phyloP scores from a whole-genome alignment of 30 jellyfish, hydroid and myxozoan species.

The Hydractinia symbiolongicarpus region DNA sequence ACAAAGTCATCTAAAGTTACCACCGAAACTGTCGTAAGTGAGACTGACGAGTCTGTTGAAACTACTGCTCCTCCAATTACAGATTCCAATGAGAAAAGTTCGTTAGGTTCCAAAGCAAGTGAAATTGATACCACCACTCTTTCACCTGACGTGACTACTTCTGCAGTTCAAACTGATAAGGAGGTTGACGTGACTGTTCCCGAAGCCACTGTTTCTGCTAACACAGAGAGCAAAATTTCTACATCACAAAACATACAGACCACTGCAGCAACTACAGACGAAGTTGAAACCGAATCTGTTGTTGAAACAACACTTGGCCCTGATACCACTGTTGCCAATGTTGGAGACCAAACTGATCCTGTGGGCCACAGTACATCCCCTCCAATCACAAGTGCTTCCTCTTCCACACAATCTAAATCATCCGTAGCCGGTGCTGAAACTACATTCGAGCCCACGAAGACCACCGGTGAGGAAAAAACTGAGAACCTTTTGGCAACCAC shows the following conservation, averaged over 20 bases:
- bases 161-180: not conserved
- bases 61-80: conserved; percentile 28
- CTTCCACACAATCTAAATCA: not conserved
- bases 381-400: conserved; percentile 5
- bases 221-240: not conserved
- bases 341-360: not conserved
- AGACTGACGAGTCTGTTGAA: conserved; percentile 22
- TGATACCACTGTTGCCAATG: not conserved
- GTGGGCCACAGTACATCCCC: not conserved
- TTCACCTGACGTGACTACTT: not conserved
- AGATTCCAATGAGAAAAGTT: too few species aligned
- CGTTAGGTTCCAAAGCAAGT: too few species aligned
- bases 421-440: not conserved
- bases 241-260: conserved; percentile 4
- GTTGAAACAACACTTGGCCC: conserved; percentile 27
- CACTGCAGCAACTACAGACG: conserved; percentile 25
- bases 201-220: conserved; percentile 19
- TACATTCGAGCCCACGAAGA: not conserved
- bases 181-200: not conserved
- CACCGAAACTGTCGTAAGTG: not conserved
- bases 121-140: too few species aligned
- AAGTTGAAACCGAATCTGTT: not conserved
- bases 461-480: not conserved
- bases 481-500: not conserved
- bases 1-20: conserved; percentile 1